Conservation (phyloP, 2,113 vertebrate genomes). For the Cottus gobio region DNA sequence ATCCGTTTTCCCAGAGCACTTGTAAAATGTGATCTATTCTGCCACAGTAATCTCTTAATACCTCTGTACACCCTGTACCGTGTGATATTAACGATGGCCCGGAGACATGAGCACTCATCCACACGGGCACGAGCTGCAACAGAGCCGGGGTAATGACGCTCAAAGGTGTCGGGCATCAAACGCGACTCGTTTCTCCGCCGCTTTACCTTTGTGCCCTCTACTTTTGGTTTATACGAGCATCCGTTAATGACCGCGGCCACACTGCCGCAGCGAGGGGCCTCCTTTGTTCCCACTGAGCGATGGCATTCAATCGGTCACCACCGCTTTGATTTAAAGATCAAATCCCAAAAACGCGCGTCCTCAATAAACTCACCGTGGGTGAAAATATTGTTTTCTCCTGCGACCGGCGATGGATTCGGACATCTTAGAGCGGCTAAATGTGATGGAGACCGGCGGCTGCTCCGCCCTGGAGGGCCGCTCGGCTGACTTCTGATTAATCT, state of each 20-base stretch:
- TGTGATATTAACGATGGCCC: constrained; percentile 65
- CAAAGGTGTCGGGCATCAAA: constrained; percentile 64
- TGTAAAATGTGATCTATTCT: constrained; percentile 57
- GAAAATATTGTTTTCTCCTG: constrained; percentile 32
- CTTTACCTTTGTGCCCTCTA: constrained; percentile 44
- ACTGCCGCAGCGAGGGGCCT: constrained; percentile 42
- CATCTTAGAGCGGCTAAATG: constrained; percentile 39
- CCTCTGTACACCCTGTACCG: constrained; percentile 61
- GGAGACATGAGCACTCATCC: constrained; percentile 60
- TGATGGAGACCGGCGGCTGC: neutral
- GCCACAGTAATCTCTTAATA: constrained; percentile 71
- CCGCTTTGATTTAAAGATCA: constrained; percentile 71
- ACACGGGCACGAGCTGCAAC: constrained; percentile 31
- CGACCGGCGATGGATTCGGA: constrained; percentile 15
- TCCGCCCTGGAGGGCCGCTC: constrained; percentile 43
- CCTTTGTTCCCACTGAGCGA: constrained; percentile 48
- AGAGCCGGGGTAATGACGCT: constrained; percentile 62
- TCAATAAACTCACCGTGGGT: constrained; percentile 39
- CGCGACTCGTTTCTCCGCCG: constrained; percentile 40
- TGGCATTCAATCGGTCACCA: constrained; percentile 68
- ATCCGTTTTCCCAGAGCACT: constrained; percentile 42
- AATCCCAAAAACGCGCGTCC: constrained; percentile 23
- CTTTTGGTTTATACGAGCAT: constrained; percentile 58
- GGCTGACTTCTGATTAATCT: constrained; percentile 62
- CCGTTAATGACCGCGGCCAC: constrained; percentile 61